Evolutionary conservation across 2,888 invertebrate species (phyloP), one percentile per base, ranked within the genome.

Genomic region (Synanthedon andrenaeformis): DNA sequence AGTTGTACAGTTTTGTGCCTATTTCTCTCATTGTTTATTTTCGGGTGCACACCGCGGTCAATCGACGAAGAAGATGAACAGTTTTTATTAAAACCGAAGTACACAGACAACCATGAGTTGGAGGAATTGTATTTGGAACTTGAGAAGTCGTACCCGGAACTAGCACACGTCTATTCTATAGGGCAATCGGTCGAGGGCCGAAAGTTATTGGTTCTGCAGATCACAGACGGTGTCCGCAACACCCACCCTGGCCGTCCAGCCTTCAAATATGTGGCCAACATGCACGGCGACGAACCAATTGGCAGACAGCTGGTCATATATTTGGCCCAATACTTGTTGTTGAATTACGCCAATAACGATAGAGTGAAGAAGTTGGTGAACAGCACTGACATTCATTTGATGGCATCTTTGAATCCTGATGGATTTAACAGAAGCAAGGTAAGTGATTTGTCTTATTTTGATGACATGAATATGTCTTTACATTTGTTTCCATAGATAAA

Each of bases 401-500:
- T 99, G 96, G 98, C 99, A 0, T 94, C 97, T 0, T 92, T 99
- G 91, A 99, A 99, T 87, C 99, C 99, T 42, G 91, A 99, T 90
- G 99, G 99, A 13, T 98, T 93, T 88, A 96, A 95, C 74, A 90
- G 89, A 55, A 94, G 97, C 53, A 72, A 89, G 90, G 95, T 95
- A 83, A 84, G 82, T 66, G 35, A 28, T n/a, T 45, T 41, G 5
- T 35, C 2, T 35, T 1, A 3, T 35, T 35, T 35, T 23, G 23
- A 23, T 5, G 0, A 23, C 17, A 17, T 2, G 2, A 17, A 17
- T 4, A 23, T 23, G 23, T 23, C 23, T 23, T 23, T 23, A 23
- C 5, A 23, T 6, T 23, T 23, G 23, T 5, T 23, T 23, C 5
- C 23, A 23, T 23, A 5, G 23, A 23, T 23, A 4, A 23, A 23